phyloP scores from a whole-genome alignment of 2,888 invertebrate genomes.

The Gymnoscelis rufifasciata region DNA sequence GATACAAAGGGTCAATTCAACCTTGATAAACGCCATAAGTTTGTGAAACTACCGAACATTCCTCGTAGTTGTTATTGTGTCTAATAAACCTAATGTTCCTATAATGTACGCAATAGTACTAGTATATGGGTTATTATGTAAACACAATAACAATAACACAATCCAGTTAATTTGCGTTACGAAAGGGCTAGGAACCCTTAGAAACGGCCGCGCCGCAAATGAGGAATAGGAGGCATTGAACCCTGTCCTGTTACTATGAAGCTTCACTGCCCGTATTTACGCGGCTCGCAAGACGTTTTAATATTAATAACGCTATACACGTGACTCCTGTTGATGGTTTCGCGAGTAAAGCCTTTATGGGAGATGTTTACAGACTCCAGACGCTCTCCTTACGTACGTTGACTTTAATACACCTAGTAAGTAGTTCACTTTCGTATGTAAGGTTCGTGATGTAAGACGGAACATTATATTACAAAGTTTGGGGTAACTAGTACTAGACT shows the following conservation, averaged over 20 bases:
- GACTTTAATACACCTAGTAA: constrained; percentile 16
- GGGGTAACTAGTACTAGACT: too few species aligned
- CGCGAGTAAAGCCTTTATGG: constrained; percentile 58
- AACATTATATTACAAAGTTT: neutral
- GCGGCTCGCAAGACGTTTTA: constrained; percentile 56
- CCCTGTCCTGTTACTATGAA: constrained; percentile 38
- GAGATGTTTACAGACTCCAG: constrained; percentile 61
- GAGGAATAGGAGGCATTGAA: constrained; percentile 43
- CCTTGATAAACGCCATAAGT: constrained; percentile 3
- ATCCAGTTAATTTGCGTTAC: constrained; percentile 17
- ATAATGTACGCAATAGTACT: too few species aligned
- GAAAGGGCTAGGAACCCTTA: constrained; percentile 16
- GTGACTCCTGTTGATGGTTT: constrained; percentile 54
- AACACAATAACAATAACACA: constrained; percentile 7
- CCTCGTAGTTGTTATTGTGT: neutral
- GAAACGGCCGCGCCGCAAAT: constrained; percentile 15
- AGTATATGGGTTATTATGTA: too few species aligned
- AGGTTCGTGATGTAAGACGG: neutral
- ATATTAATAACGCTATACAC: constrained; percentile 71
- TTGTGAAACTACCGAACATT: constrained; percentile 1
- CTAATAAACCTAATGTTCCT: neutral
- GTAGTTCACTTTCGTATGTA: constrained; percentile 41
- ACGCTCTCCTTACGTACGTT: constrained; percentile 35
- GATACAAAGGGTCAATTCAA: constrained; percentile 10
- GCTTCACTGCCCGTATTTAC: constrained; percentile 56